These are phyloP conservation scores for Hirtodrosophila histrioides DNA, from an alignment of 2,888 invertebrate species.

Conservation along the genomic window DNA sequence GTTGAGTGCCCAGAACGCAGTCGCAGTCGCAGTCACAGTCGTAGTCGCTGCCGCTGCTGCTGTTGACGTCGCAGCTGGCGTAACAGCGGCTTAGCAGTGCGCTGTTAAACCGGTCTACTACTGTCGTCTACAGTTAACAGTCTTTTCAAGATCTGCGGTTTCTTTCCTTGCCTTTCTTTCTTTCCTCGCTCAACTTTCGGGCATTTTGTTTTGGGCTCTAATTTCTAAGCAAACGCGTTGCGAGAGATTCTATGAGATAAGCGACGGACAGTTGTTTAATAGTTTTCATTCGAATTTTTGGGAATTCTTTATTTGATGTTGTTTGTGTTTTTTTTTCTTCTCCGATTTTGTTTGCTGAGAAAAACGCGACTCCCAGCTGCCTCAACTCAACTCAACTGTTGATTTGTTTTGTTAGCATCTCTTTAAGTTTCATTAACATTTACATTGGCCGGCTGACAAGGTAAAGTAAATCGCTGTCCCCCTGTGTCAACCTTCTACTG, in stretches of 20 bases:
- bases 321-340: constrained; percentile 23
- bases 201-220: constrained; percentile 76
- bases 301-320: constrained; percentile 39
- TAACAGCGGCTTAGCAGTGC: constrained; percentile 53
- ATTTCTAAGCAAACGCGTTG: constrained; percentile 76
- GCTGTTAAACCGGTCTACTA: constrained; percentile 66
- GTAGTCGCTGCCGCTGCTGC: constrained; percentile 23
- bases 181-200: background rate
- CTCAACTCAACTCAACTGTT: constrained; percentile 37
- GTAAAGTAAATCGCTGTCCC: constrained; percentile 2
- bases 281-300: constrained; percentile 76
- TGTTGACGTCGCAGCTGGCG: constrained; percentile 14
- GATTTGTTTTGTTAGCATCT: constrained; percentile 72
- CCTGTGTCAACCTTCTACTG: constrained; percentile 59
- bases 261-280: constrained; percentile 72
- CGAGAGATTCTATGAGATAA: constrained; percentile 62
- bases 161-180: constrained; percentile 34
- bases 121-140: background rate
- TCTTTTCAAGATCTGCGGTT: background rate
- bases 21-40: constrained; percentile 33
- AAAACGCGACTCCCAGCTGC: constrained; percentile 51
- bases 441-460: too few relatives aligned
- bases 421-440: constrained; percentile 77
- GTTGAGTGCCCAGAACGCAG: constrained; percentile 68
- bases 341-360: constrained; percentile 60